These are phyloP conservation scores for Dexiosoma caninum DNA, from an alignment of 2,888 invertebrate species.

Conservation along the genomic window DNA sequence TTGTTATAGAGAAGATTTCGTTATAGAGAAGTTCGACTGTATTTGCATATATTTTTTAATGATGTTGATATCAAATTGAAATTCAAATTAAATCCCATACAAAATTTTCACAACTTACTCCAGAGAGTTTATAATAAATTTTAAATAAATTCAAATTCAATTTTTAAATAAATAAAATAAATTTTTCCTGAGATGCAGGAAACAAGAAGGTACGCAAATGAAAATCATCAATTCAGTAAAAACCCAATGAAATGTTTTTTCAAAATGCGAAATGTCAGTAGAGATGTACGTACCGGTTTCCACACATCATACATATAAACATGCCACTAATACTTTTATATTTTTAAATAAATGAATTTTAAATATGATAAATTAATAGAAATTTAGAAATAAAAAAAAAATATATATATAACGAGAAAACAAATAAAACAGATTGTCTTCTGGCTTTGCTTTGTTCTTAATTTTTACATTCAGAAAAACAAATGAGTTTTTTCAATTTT, in stretches of 20 bases:
- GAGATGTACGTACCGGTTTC: no score
- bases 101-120: conserved; percentile 26
- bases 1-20: no score
- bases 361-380: conserved; percentile 53
- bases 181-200: no score
- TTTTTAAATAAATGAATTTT: conserved; percentile 47
- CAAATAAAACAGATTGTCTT: conserved; percentile 26
- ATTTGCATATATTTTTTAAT: no score
- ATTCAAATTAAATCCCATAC: conserved; percentile 30
- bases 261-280: no score
- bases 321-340: background rate
- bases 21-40: no score
- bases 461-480: conserved; percentile 31
- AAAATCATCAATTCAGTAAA: background rate
- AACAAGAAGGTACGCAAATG: background rate
- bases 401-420: background rate
- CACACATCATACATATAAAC: no score
- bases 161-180: background rate
- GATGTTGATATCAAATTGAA: no score
- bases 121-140: conserved; percentile 1
- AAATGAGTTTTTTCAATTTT: conserved; percentile 10
- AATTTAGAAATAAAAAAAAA: conserved; percentile 12
- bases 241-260: background rate
- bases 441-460: background rate
- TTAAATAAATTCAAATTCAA: background rate